Conservation (phyloP, 2,888 invertebrate genomes). For the Drosophila niveifrons region DNA sequence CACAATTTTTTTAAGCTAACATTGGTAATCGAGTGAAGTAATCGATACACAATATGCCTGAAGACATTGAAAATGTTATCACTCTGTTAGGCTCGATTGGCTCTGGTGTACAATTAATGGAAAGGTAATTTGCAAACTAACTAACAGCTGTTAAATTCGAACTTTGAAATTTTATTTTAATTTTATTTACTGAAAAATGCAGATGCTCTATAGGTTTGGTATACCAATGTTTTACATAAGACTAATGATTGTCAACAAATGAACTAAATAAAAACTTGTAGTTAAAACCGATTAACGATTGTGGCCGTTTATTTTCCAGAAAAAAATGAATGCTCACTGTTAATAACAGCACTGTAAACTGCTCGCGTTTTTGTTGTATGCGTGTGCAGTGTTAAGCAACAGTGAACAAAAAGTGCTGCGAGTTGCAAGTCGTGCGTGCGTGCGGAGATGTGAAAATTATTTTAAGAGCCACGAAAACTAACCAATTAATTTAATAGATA, state of each 20-base stretch:
- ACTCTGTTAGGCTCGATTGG: constrained; percentile 3
- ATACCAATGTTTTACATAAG: background rate
- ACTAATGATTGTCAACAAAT: background rate
- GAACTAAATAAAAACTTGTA: no score
- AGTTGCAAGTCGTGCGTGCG: constrained; percentile 54
- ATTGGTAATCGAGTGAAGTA: background rate
- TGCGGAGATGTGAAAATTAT: constrained; percentile 42
- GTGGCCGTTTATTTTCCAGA: constrained; percentile 1
- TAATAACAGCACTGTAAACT: constrained; percentile 6
- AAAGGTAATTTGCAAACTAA: background rate
- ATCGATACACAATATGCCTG: background rate
- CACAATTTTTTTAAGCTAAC: background rate
- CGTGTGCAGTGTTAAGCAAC: constrained; percentile 30
- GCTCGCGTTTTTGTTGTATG: constrained; percentile 12
- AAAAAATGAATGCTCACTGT: constrained; percentile 4
- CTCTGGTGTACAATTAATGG: background rate
- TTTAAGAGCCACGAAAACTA: constrained; percentile 64
- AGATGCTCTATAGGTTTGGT: background rate
- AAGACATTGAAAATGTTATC: background rate
- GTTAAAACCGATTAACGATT: constrained; percentile 10
- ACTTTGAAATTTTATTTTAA: background rate
- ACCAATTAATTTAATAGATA: constrained; percentile 60
- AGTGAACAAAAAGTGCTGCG: constrained; percentile 55
- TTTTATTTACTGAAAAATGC: background rate
- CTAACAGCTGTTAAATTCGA: constrained; percentile 26